Evolutionary conservation across 2,888 invertebrate species (phyloP), one percentile per base, ranked within the genome.

Genomic region (Oxystoma pomonae): DNA sequence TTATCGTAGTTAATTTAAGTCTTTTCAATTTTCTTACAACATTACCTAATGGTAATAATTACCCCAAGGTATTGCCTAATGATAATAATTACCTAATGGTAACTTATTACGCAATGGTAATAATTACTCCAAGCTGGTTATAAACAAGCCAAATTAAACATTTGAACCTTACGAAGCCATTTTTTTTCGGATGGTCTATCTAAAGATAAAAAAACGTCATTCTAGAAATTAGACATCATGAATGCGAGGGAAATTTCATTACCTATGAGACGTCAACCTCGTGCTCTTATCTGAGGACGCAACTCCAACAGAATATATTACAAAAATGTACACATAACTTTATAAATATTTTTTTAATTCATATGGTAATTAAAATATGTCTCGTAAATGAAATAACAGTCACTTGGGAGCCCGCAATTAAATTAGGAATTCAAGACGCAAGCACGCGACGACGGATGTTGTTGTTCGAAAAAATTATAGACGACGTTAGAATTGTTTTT

Each of bases 281-380:
- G 35, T 35, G 35, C 35, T 35, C 35, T 3, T 12, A 35, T 35
- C 35, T 35, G 35, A 35, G 35, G 35, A 35, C 35, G 12, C 12
- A 57, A 16, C 19, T 20, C 58, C 58, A 58, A 58, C 22, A 58
- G 77, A 78, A 78, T 80, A 80, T 81, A 78, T 80, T 80, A 81
- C 81, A 81, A 81, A 81, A 80, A 81, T 81, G 78, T 81, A 81
- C 80, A 80, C 80, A 80, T 65, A 78, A 77, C 76, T 77, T 78
- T 77, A 77, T 78, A 78, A 77, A 75, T 77, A 76, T 75, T 77
- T 77, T 70, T 67, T 69, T 65, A 62, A 61, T 65, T 66, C 64
- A 72, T 59, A 61, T 65, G 70, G 74, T 75, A 75, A 77, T 75
- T 75, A 76, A 76, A 76, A 71, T 75, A 68, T 77, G 75, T 77